Evolutionary conservation across 2,113 vertebrate species (phyloP), one percentile per base, ranked within the genome.

Genomic region (Ceuthmochares aereus): DNA sequence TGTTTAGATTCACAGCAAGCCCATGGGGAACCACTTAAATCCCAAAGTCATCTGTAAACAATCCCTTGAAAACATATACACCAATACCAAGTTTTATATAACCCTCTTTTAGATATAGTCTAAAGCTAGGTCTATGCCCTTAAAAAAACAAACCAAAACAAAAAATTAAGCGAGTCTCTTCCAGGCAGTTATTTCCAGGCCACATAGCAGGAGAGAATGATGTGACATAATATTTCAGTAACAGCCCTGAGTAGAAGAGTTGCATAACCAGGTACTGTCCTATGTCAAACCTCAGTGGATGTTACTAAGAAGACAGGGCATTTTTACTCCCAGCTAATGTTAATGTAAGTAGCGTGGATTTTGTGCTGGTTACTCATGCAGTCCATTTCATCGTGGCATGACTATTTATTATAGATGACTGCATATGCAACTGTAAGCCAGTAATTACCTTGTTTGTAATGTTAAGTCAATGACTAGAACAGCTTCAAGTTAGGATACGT

Each of bases 131-230:
- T 25, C 59, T 77, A 37, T 17, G 10, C 21, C 23, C 47, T 23
- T 49, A 49, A 23, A 12, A 49, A 22, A 23, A 49, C 22, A 49
- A 22, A 23, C 9, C 20, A 21, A 43, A 43, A 43, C 13, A 45
- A 47, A 32, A 55, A 47, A 29, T 3, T 6, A 79, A 87, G 49
- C 43, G 72, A 84, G 26, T 87, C 63, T 93, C 66, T 95, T 90
- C 77, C 68, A 92, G 56, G 26, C 60, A 84, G 73, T 96, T 97
- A 89, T 87, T 97, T 97, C 96, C 94, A 96, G 96, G 91, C 94
- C 95, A 97, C 51, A 47, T 92, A 95, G 79, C 90, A 77, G 56
- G 52, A 89, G 77, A 85, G 89, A 87, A 81, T 87, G 95, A 97
- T 95, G 91, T 85, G 73, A 95, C 90, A 81, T 91, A 89, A 82